Conservation (phyloP, 2,113 vertebrate species). For the Chloropsis hardwickii region DNA sequence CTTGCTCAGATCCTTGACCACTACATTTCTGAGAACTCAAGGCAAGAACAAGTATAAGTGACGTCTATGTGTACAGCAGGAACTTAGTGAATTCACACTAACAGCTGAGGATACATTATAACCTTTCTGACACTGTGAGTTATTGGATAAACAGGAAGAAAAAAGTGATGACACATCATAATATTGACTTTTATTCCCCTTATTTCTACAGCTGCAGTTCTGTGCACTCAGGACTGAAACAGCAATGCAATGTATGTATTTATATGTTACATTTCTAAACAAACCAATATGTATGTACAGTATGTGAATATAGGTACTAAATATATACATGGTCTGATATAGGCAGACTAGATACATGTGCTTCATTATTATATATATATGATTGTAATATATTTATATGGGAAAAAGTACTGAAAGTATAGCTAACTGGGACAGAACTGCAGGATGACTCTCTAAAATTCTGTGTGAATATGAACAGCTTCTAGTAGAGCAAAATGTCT, state of each 20-base stretch:
- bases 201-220: constrained; percentile 13
- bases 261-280: neutral
- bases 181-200: constrained; percentile 6
- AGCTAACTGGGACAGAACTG: neutral
- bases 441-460: neutral
- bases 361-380: neutral
- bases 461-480: neutral
- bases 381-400: neutral
- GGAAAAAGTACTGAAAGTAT: neutral
- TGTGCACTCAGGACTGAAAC: neutral
- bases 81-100: neutral
- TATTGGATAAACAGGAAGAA: constrained; percentile 20
- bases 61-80: neutral
- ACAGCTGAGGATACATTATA: neutral
- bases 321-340: neutral
- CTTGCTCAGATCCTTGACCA: neutral
- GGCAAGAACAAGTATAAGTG: neutral
- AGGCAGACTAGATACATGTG: neutral
- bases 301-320: neutral
- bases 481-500: neutral
- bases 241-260: neutral
- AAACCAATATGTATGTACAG: neutral
- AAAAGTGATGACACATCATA: neutral
- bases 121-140: neutral
- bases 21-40: neutral